Base-by-base conservation (phyloP, 2,888 invertebrate species). In the Acanthosepion esculentum region DNA sequence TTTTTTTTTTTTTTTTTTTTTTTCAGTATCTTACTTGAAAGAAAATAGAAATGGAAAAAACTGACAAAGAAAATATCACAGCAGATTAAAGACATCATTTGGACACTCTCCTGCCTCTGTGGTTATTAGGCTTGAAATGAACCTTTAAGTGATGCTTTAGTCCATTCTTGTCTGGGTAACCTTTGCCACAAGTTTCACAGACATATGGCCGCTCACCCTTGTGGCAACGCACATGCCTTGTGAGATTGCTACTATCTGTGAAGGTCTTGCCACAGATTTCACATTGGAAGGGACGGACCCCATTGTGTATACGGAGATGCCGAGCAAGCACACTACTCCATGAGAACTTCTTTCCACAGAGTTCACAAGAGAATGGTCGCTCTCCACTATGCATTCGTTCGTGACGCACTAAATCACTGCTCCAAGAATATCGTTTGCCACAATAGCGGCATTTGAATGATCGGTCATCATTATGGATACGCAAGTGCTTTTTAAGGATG, bases 271-370 rank as follows among this genome's bases (percentile, higher is more conserved):
- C 94, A 94, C 94, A 94, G 29, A 53, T 55, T 53, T 94, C 55
- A 59, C 94, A 94, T 33, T 55, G 94, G 59, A 94, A 94, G 26
- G 94, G 94, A 41, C 50, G 48, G 53, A 50, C 94, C 23, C 94
- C 94, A n/a, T 48, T 53, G 29, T 94, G 94, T 48, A 94, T 94
- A 23, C 94, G 48, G 23, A 48, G 94, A 94, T 94, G 94, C n/a
- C 55, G 50, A 33, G 50, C 50, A 23, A 94, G 55, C 8, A 41
- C 55, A n/a, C 53, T 94, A 26, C 53, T 53, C 48, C 41, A 48
- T 10, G 94, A 55, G 94, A 94, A 94, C 8, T 94, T 94, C 94
- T 94, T 94, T 29, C 94, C 94, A 53, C 94, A 94, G 8, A 53
- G 23, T 53, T 94, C 50, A 33, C 94, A 94, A 48, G 50, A 55